phyloP scores from a whole-genome alignment of 2,113 vertebrate species.

The Rhea americana region DNA sequence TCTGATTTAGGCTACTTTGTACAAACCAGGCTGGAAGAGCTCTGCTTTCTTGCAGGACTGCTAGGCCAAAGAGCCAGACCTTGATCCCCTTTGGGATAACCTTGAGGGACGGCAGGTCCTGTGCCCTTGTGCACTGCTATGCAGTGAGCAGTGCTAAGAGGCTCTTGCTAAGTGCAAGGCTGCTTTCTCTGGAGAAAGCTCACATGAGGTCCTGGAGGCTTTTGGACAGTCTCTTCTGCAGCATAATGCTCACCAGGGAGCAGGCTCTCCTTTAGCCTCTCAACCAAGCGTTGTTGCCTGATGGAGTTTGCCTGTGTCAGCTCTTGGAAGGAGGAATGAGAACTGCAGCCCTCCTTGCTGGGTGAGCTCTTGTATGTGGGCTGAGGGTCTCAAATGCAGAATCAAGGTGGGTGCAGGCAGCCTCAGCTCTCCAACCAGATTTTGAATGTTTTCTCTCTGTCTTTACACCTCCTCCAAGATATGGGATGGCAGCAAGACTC shows the following conservation, averaged over 20 bases:
- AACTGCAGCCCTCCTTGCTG: too few relatives aligned
- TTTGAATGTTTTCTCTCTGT: background rate
- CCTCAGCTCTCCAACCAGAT: background rate
- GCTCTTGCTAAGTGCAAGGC: background rate
- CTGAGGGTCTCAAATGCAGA: too few relatives aligned
- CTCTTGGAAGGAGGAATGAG: too few relatives aligned
- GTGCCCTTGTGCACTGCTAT: background rate
- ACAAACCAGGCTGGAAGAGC: background rate
- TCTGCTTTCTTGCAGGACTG: background rate
- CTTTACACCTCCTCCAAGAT: accelerated
- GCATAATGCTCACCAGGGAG: background rate
- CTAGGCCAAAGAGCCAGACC: accelerated
- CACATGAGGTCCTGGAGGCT: accelerated
- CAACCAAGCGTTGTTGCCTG: background rate
- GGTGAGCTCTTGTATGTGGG: too few relatives aligned
- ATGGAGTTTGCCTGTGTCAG: background rate
- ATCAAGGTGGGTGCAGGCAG: too few relatives aligned
- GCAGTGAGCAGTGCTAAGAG: background rate
- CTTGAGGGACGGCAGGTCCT: background rate
- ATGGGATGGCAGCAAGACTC: accelerated
- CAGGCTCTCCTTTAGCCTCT: background rate
- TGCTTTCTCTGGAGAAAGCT: background rate
- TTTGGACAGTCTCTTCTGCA: background rate
- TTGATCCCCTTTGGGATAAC: background rate
- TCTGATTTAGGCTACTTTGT: background rate